Base-by-base conservation (phyloP, 2,797 vertebrate genomes). In the Balearica regulorum region DNA sequence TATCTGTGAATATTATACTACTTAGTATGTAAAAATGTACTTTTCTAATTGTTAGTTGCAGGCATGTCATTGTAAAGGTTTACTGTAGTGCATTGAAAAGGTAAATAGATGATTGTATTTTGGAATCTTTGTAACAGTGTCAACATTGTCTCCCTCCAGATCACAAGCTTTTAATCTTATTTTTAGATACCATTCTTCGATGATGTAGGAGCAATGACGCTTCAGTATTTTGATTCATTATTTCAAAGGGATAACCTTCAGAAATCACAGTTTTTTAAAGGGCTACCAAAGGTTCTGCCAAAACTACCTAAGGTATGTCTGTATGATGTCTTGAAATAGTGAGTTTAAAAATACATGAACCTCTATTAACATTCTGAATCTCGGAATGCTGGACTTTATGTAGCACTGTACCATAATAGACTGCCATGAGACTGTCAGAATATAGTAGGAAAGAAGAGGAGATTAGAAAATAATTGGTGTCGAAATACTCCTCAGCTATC, bases 241-340 rank as follows among this genome's bases (percentile, higher is more conserved):
- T 99, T 99, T 98, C 99, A 99, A 97, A 98, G 99, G 96, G 99
- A 99, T 98, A 99, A 99, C 95, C 98, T 99, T 58, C 99, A 99
- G 97, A 99, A 99, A 96, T 99, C 99, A 76, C 99, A 99, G 93
- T 99, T 99, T 97, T 99, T 99, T 98, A 99, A 99, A 98, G 98
- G 99, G 87, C 98, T 99, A 46, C 99, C 99, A n/a, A 99, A 99
- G 98, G 98, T 99, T 95, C 98, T 99, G 68, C 98, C 99, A 79
- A 99, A 99, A 97, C 97, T 99, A 54, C 99, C 99, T 82, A 99
- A 99, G 99, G 99, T 99, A 97, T 94, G 98, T 81, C 57, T 79
- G 76, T 88, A 28, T 49, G 22, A 71, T 83, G 13, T 77, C 64
- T 77, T 80, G 31, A 80, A 89, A 53, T 33, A 48, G 13, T 4